Evolutionary conservation across 2,888 invertebrate species (phyloP).

Genomic region (Parnassius smintheus): DNA sequence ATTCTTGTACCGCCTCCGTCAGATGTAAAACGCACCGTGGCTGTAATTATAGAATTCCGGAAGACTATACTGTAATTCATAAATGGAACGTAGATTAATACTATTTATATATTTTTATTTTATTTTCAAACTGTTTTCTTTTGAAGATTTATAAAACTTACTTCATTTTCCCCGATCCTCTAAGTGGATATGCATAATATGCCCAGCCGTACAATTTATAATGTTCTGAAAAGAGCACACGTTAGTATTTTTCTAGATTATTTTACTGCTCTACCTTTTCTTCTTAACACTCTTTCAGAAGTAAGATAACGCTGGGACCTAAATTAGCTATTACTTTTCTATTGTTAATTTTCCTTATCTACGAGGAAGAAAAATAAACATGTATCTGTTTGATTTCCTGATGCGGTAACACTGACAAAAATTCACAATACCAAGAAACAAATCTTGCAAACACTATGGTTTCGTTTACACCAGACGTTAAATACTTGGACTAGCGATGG

Average conservation of each 20-base stretch:
- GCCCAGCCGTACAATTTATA: conserved; percentile 22
- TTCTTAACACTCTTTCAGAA: too few relatives aligned
- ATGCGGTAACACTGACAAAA: too few relatives aligned
- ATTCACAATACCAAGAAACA: too few relatives aligned
- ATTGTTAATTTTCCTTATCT: too few relatives aligned
- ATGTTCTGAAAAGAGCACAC: conserved; percentile 14
- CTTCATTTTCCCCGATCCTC: conserved; percentile 22
- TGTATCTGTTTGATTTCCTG: too few relatives aligned
- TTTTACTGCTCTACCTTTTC: too few relatives aligned
- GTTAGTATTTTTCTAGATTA: background rate
- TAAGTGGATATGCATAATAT: conserved; percentile 21
- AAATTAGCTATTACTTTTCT: too few relatives aligned
- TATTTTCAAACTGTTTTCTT: background rate
- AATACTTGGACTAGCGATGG: too few relatives aligned
- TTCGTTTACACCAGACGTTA: too few relatives aligned
- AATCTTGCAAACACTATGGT: too few relatives aligned
- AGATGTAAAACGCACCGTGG: conserved; percentile 5
- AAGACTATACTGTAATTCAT: conserved; percentile 18
- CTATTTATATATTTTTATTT: background rate
- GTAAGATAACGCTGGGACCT: too few relatives aligned
- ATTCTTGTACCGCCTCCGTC: conserved; percentile 12
- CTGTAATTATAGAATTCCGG: conserved; percentile 13
- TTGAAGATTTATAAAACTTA: conserved; percentile 4
- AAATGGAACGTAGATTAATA: background rate
- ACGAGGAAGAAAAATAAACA: too few relatives aligned